A percentile compares a stretch with the other conserved stretches of the same genome.
These are phyloP conservation scores for Sphinx pinastri DNA, from an alignment of 2,888 invertebrate species.

Conservation along the genomic window DNA sequence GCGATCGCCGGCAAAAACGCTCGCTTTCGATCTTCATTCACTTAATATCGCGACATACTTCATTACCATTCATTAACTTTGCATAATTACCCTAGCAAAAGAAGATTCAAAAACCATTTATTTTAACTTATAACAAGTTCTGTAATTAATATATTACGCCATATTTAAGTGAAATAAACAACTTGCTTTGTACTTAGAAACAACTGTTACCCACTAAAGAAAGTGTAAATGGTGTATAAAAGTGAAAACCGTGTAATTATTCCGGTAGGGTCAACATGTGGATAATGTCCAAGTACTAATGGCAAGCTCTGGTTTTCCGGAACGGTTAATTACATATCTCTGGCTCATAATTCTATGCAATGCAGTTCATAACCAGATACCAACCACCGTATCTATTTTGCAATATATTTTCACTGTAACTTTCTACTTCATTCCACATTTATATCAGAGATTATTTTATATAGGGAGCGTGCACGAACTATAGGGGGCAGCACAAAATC, in stretches of 20 bases:
- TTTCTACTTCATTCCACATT: conserved; percentile 7
- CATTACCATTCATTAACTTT: conserved; percentile 47
- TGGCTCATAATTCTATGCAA: conserved; percentile 38
- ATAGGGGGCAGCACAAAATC: too few species aligned
- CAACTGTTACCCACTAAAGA: conserved; percentile 37
- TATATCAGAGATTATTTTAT: not conserved
- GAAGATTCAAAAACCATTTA: too few species aligned
- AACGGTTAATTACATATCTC: conserved; percentile 50
- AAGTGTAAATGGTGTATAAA: conserved; percentile 29
- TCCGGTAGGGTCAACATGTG: conserved; percentile 31
- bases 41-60: conserved; percentile 13
- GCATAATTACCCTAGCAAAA: too few species aligned
- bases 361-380: conserved; percentile 29
- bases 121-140: too few species aligned
- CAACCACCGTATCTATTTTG: conserved; percentile 27
- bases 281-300: conserved; percentile 41
- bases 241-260: conserved; percentile 34
- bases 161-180: too few species aligned
- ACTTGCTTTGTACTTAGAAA: not conserved
- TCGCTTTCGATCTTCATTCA: conserved; percentile 25
- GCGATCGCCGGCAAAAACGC: conserved; percentile 65
- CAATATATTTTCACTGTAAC: conserved; percentile 47
- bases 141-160: too few species aligned
- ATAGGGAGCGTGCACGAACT: too few species aligned
- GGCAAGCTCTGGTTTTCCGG: conserved; percentile 50